Evolutionary conservation across 1,140 invertebrate genomes (phyloP).

Genomic region (Dreissena polymorpha): DNA sequence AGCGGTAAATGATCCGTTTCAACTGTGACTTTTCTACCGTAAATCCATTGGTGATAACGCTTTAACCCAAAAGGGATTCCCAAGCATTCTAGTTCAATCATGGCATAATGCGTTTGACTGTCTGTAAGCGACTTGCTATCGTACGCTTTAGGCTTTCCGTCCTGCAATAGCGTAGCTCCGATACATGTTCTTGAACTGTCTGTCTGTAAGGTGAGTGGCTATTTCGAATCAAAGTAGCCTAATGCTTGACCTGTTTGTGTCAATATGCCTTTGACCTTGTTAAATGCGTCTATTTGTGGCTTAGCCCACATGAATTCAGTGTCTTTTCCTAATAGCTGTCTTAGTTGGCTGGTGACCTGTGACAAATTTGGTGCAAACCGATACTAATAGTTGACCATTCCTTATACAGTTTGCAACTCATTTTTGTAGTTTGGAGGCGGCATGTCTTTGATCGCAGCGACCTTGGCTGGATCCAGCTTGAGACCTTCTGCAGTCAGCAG

Average conservation of each 20-base stretch:
- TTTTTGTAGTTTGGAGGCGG: too few species aligned
- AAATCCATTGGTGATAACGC: conserved; percentile 80
- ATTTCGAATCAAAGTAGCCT: conserved; percentile 54
- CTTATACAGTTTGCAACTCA: conserved; percentile 55
- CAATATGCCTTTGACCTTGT: conserved; percentile 36
- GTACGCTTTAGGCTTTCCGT: conserved; percentile 58
- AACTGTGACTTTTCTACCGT: conserved; percentile 69
- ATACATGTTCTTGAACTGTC: too few species aligned
- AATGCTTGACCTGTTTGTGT: conserved; percentile 40
- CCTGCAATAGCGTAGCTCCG: background rate
- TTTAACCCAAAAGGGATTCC: conserved; percentile 74
- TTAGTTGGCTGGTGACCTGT: conserved; percentile 58
- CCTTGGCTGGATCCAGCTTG: conserved; percentile 71
- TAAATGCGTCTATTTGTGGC: conserved; percentile 43
- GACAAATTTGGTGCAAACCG: too few species aligned
- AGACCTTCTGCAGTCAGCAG: conserved; percentile 70
- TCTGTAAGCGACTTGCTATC: conserved; percentile 55
- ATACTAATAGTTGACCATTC: conserved; percentile 60
- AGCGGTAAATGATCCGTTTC: conserved; percentile 59
- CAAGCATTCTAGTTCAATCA: conserved; percentile 62
- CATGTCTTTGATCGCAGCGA: too few species aligned
- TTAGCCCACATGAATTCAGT: conserved; percentile 49
- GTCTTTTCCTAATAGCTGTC: conserved; percentile 54
- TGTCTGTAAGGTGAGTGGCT: too few species aligned
- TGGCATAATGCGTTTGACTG: conserved; percentile 56